Conservation (phyloP, 1,140 invertebrate species). For the Lasioglossum baleicum region DNA sequence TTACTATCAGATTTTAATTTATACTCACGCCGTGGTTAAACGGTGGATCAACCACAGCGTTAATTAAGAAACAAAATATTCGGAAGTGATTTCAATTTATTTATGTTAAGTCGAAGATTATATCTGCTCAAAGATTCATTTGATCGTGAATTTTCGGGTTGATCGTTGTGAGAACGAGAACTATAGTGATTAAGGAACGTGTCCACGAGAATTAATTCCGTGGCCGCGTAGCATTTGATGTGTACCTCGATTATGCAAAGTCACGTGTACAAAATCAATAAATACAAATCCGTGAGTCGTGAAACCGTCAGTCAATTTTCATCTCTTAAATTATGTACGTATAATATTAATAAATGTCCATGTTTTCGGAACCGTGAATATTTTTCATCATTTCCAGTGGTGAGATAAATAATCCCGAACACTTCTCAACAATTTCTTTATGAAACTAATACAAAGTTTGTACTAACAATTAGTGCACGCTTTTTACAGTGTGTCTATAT, state of each 20-base stretch:
- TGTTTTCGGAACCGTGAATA: too few relatives aligned
- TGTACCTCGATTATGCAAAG: constrained; percentile 13
- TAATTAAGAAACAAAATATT: too few relatives aligned
- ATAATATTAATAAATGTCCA: too few relatives aligned
- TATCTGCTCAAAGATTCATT: neutral
- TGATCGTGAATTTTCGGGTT: neutral
- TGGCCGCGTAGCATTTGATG: neutral
- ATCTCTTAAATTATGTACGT: too few relatives aligned
- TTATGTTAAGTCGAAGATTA: too few relatives aligned
- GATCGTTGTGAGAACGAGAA: neutral
- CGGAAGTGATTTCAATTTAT: too few relatives aligned
- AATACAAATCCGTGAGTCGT: neutral
- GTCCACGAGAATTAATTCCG: neutral
- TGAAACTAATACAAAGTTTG: neutral
- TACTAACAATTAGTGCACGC: neutral
- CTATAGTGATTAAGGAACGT: constrained; percentile 8
- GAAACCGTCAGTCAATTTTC: too few relatives aligned
- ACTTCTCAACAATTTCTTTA: neutral
- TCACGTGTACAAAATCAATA: constrained; percentile 11
- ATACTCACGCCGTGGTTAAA: neutral
- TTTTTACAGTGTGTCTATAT: neutral
- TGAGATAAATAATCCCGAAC: too few relatives aligned
- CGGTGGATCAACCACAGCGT: neutral
- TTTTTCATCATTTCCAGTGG: too few relatives aligned
- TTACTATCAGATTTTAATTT: neutral